Evolutionary conservation across 2,888 invertebrate genomes (phyloP).

Genomic region (Agrotis clavis): DNA sequence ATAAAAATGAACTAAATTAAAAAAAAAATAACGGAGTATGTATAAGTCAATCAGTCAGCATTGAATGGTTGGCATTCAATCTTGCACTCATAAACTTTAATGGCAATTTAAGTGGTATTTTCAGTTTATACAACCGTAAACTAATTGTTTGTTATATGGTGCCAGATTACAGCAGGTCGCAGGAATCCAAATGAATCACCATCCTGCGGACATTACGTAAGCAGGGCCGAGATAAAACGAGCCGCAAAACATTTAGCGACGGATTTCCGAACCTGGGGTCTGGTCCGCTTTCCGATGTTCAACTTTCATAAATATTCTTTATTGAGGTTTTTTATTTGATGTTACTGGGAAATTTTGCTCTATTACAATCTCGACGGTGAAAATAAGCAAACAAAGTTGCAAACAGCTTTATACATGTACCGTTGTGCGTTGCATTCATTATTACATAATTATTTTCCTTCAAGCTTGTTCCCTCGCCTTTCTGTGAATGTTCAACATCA

Average conservation of each 20-base stretch:
- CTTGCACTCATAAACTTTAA: conserved; percentile 33
- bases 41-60: conserved; percentile 30
- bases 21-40: not conserved
- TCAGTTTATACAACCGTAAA: conserved; percentile 30
- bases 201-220: conserved; percentile 2
- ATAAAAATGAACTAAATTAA: too few relatives aligned
- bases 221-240: not conserved
- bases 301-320: not conserved
- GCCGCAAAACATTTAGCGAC: conserved; percentile 7
- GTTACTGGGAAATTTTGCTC: not conserved
- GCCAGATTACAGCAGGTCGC: not conserved
- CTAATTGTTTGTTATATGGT: conserved; percentile 2
- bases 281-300: not conserved
- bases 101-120: conserved; percentile 41
- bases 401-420: not conserved
- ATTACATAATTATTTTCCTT: too few relatives aligned
- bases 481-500: too few relatives aligned
- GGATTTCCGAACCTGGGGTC: not conserved
- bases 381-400: not conserved
- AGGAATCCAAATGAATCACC: conserved; percentile 37
- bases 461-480: too few relatives aligned
- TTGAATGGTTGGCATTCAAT: conserved; percentile 34
- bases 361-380: not conserved
- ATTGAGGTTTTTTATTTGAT: conserved; percentile 9
- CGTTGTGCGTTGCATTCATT: too few relatives aligned